Conservation (phyloP, 2,113 vertebrate species). For the Delphinapterus leucas region DNA sequence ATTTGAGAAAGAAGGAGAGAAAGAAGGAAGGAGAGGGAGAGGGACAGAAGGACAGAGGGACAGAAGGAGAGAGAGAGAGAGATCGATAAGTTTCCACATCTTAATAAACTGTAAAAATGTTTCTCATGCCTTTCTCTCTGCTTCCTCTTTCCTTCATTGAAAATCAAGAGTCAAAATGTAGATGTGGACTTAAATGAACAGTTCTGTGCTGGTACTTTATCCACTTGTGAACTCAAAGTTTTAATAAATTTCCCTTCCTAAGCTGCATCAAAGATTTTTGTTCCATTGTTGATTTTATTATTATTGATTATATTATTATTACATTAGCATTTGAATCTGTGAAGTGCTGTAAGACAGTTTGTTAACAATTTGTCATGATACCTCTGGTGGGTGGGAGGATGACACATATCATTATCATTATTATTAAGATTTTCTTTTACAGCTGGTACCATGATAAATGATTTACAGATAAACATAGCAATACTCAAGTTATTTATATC, state of each 20-base stretch:
- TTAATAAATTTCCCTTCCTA: not conserved
- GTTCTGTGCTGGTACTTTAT: not conserved
- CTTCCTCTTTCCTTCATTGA: not conserved
- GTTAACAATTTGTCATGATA: slow-evolving; percentile 61
- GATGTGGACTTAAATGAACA: not conserved
- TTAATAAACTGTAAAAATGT: not conserved
- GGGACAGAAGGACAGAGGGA: not conserved
- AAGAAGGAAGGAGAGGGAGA: not conserved
- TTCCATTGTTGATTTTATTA: slow-evolving; percentile 33
- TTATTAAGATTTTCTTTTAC: slow-evolving; percentile 68
- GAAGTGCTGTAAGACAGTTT: slow-evolving; percentile 31
- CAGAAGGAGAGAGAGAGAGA: too few species aligned
- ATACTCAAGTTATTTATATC: slow-evolving; percentile 61
- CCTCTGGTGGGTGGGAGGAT: slow-evolving; percentile 30
- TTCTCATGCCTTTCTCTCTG: not conserved
- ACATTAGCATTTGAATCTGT: slow-evolving; percentile 14
- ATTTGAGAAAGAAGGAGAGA: not conserved
- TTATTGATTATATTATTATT: slow-evolving; percentile 55
- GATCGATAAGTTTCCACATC: not conserved
- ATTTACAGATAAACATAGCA: slow-evolving; percentile 64
- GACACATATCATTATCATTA: slow-evolving; percentile 61
- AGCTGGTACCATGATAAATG: slow-evolving; percentile 65
- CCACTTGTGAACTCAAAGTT: not conserved
- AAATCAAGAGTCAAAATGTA: not conserved
- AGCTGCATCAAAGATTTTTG: not conserved